Evolutionary conservation across 1,140 invertebrate genomes (phyloP), one percentile per base, ranked within the genome.

Genomic region (Anoplophora glabripennis): DNA sequence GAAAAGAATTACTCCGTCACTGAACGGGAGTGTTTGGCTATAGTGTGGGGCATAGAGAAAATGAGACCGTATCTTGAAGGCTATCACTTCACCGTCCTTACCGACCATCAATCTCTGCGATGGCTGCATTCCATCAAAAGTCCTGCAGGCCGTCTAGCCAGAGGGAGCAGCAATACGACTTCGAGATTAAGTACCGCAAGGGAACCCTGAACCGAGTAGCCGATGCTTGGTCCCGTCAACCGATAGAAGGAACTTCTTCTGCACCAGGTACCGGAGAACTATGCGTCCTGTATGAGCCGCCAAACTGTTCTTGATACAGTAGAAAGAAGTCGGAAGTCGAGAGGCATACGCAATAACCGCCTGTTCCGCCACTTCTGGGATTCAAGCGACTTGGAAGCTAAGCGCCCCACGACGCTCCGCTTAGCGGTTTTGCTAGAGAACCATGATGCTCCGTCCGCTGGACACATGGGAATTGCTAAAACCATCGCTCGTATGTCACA

Each of bases 131-230:
- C 21, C 3, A 28, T 5, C 21, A 28, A 28, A 28, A 28, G 21
- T 5, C 21, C 21, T 2, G 5, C 21, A 3, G 21, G 21, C 5
- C 21, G 21, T 28, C 5, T 28, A 5, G 73, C 72, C 0, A 53
- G 78, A 28, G 81, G 78, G 79, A 46, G 58, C n/a, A 78, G 64
- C 64, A 65, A 7, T 79, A 72, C 59, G 63, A 75, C 38, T 76
- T 77, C 47, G 40, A 51, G 12, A 28, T 58, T 1, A 28, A 33
- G 5, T 28, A 58, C 11, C 34, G 57, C 11, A 38, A 15, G 9
- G 38, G 41, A 15, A 10, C 40, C n/a, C 5, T 17, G 18, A 46
- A 47, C 7, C 18, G 54, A 18, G 17, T 57, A 45, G 52, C 53
- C 15, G 36, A 60, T 36, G 58, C 52, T 56, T 12, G 53, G 21